Base-by-base conservation (phyloP, 2,888 invertebrate species). In the Cephus pygmeus region DNA sequence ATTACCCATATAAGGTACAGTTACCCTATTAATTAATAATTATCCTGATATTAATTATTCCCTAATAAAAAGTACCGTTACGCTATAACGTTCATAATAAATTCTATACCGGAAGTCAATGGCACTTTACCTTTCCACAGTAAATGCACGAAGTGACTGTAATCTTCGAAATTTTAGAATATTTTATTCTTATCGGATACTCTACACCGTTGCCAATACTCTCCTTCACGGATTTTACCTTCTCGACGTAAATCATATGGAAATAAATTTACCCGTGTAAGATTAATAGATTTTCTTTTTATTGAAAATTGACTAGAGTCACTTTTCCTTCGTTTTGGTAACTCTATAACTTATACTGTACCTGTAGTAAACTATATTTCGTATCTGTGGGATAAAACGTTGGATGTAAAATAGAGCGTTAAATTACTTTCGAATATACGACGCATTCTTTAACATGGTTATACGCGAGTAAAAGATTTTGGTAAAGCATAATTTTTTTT, bases 1-100 rank as follows among this genome's bases (percentile, higher is more conserved):
- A 76, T 76, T 69, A 75, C 76, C 68, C 80, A 73, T 76, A 79
- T 73, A 23, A 35, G 30, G 34, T 31, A 77, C 77, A 77, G 77
- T 77, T 77, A 77, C 36, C 73, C 69, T 74, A 77, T 77, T 73
- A 77, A 77, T 77, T 77, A 77, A 34, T 74, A 77, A 73, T 74
- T 68, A 73, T 35, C 35, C 69, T 31, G 73, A 77, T 77, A 74
- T 69, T 77, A 77, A 73, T 77, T 77, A 31, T 30, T 69, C 34
- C 73, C 34, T 76, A 73, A 77, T 77, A 56, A 40, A 12, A 35
- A 33, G 56, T 56, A 56, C 56, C 56, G 56, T 23, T 56, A 56
- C 56, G 56, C 56, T 56, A 9, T 56, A 23, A 15, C 40, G 9
- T 40, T 40, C 0, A 23, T 6, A 6, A 4, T 40, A 2, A 40